Evolutionary conservation across 2,113 vertebrate species (phyloP).

Genomic region (Semnornis frantzii): DNA sequence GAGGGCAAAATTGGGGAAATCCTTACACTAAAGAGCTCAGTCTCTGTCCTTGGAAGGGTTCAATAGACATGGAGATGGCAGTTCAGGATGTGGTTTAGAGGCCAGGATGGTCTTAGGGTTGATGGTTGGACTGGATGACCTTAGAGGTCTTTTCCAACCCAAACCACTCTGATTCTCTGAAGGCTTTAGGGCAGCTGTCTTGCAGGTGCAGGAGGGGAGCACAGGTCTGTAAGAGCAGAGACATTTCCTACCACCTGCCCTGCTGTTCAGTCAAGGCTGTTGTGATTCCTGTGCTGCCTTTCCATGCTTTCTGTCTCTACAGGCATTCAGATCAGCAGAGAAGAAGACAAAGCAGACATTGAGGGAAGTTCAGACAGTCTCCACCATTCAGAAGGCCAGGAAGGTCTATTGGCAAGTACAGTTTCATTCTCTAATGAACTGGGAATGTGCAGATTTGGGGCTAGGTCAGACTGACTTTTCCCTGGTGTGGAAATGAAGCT

Average conservation of each 20-base stretch:
- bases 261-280: rapidly evolving
- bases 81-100: too few relatives aligned
- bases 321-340: slow-evolving; percentile 98
- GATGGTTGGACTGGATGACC: too few relatives aligned
- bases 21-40: not conserved
- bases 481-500: not conserved
- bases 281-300: not conserved
- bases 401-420: slow-evolving; percentile 94
- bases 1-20: not conserved
- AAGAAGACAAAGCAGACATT: slow-evolving; percentile 97
- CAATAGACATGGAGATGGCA: too few relatives aligned
- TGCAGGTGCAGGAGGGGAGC: not conserved
- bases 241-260: not conserved
- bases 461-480: not conserved
- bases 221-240: not conserved
- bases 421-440: rapidly evolving
- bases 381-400: slow-evolving; percentile 97
- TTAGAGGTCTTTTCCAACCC: too few relatives aligned
- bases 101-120: too few relatives aligned
- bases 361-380: slow-evolving; percentile 96
- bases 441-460: rapidly evolving
- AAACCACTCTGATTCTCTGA: not conserved
- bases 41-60: too few relatives aligned
- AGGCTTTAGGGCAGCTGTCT: not conserved
- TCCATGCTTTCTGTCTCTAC: not conserved